Base-by-base conservation (phyloP, 2,888 invertebrate species). In the Drosophila infuscata region DNA sequence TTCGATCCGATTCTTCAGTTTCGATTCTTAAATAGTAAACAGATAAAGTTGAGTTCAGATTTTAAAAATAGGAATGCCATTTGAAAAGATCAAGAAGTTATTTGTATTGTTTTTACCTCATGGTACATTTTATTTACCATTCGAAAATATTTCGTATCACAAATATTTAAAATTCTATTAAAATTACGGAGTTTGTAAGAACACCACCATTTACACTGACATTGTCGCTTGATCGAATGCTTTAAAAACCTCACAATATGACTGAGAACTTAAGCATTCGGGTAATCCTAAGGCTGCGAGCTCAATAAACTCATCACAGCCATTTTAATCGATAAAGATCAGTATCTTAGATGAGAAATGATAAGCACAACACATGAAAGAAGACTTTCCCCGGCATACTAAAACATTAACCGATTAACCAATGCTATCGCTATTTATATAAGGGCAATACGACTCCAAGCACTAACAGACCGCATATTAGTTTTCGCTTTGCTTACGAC, bases 401-500 rank as follows among this genome's bases (percentile, higher is more conserved):
- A 74, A 74, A n/a, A 56, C 59, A 51, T 73, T 73, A 77, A 73
- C 78, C 59, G 48, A 82, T 79, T 89, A 88, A 88, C 89, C 74
- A 70, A 79, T 66, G 82, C 85, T 73, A 81, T 76, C 77, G 82
- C 79, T 76, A 76, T 67, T 73, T 81, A 79, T 79, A 83, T 74
- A 87, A 90, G 90, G 89, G 82, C 76, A 70, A 82, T 79, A 74
- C 76, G 88, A 89, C 88, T 73, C 75, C 90, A 77, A 83, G 90
- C 81, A 83, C 87, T 82, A 90, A 91, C 90, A 84, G 89, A 89
- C 77, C 90, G 82, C 91, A 90, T 83, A 92, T 89, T 89, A 92
- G 92, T 87, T 91, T 88, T 88, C 92, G 92, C 91, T 92, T 91
- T 90, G 91, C 92, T 80, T 90, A 88, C 81, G 93, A 93, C 88